Percentiles rank a stretch among this genome's conserved stretches.
Conservation (phyloP, 2,113 vertebrate genomes). For the Atherinomorus stipes region DNA sequence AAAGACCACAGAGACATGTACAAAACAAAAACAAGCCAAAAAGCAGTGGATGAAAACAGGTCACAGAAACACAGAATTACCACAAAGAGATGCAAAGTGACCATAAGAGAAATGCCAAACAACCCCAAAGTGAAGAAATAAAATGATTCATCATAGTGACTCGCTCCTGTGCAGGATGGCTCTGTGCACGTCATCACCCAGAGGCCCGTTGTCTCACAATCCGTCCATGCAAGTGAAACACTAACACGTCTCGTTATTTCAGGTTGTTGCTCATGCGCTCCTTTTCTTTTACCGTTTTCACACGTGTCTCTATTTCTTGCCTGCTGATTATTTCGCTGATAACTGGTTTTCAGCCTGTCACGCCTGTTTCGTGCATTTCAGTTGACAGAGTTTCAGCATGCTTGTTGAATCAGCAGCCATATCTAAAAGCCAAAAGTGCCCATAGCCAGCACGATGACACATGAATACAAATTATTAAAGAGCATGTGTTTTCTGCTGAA, state of each 20-base stretch:
- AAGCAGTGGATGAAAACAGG: not conserved
- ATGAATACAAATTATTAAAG: constrained; percentile 74
- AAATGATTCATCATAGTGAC: not conserved
- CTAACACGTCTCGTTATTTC: constrained; percentile 14
- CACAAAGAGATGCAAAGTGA: not conserved
- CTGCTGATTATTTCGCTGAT: constrained; percentile 46
- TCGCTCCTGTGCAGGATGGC: not conserved
- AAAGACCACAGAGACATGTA: not conserved
- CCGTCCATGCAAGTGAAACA: constrained; percentile 7
- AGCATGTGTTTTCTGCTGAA: constrained; percentile 61
- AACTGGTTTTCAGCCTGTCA: constrained; percentile 25
- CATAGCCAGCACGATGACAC: constrained; percentile 58
- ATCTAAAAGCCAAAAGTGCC: constrained; percentile 61
- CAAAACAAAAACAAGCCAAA: not conserved
- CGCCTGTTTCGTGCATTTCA: constrained; percentile 31
- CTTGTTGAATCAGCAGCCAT: constrained; percentile 56
- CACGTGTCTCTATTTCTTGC: constrained; percentile 6
- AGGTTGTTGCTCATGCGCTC: constrained; percentile 11
- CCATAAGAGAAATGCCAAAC: not conserved
- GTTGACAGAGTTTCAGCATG: constrained; percentile 22
- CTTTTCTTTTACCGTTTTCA: not conserved
- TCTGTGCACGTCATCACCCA: not conserved
- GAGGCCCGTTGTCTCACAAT: constrained; percentile 2
- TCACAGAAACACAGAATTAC: not conserved
- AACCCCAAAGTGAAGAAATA: not conserved